Evolutionary conservation across 2,797 vertebrate species (phyloP), one percentile per base, ranked within the genome.

Genomic region (Cuniculus paca): DNA sequence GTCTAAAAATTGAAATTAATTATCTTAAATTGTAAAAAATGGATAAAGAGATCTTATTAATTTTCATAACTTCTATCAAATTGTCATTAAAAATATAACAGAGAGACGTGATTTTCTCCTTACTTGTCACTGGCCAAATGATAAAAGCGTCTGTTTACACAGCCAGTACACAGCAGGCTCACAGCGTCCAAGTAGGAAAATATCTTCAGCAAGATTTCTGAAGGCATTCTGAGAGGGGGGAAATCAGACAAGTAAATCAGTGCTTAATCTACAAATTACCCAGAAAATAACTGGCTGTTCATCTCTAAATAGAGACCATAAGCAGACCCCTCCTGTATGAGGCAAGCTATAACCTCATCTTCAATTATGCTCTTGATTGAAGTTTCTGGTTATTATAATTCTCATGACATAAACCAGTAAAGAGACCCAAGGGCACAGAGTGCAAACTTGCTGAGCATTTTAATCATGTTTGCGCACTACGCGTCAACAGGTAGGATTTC

Each of bases 91-190:
- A 90, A 89, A 63, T 20, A n/a, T 0, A 34, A 45, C 14, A 80
- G 48, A 63, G 8, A 45, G 17, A 17, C 39, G n/a, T 0, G 56
- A 20, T 9, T 72, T 50, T 70, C 63, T 84, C 93, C 99, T 99
- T 99, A 99, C 99, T 99, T 99, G 98, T 99, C 99, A 94, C 94
- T 99, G 97, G 99, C 98, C 80, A 99, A 98, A 24, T 98, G 98
- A 97, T 98, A 98, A 97, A 99, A 99, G 92, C 50, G 97, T 72
- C 98, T 99, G 97, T 97, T 99, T 96, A 99, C 98, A 65, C 99
- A 98, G 79, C 99, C 98, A 20, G 98, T 42, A 95, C 97, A 98
- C 96, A 99, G 98, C 14, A 99, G 98, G 90, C 99, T 98, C 1
- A 95, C 97, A 5, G 98, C 98, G 98, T 99, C 99, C 98, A 99